Evolutionary conservation across 2,888 invertebrate species (phyloP), one percentile per base, ranked within the genome.

Genomic region (Caenorhabditis drosophilae): DNA sequence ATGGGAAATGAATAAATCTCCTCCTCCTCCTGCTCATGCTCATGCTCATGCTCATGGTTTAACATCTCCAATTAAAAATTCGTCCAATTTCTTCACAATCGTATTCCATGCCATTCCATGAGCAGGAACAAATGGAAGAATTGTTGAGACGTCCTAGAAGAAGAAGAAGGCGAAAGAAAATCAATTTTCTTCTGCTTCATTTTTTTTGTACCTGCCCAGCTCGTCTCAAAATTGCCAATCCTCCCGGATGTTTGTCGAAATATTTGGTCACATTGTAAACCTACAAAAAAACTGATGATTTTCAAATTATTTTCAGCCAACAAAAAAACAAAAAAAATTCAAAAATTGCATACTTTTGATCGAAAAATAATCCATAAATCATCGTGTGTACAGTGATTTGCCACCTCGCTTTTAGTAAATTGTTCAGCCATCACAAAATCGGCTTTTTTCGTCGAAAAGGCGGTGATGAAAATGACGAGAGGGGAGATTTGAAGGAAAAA

Each of bases 231-330:
- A 75, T 75, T n/a, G 75, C 75, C 22, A 52, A 44, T 36, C 75
- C 73, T 20, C 75, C 75, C 0, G 75, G 75, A 50, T 75, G 75
- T 16, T 63, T 31, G 11, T 56, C 46, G 53, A 56, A 70, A 40
- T 73, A 75, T 2, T 61, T 48, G n/a, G 75, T 75, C 72, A 75
- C 71, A 41, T 75, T 57, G 60, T 75, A 73, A 4, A 75, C 75
- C 75, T 73, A 34, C 34, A 60, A 40, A 42, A 35, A 40, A 11
- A 23, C 26, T n/a, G n/a, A n/a, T n/a, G n/a, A n/a, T n/a, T n/a
- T n/a, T n/a, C n/a, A n/a, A n/a, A n/a, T n/a, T n/a, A n/a, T n/a
- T n/a, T n/a, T n/a, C n/a, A n/a, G n/a, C n/a, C n/a, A n/a, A n/a
- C n/a, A n/a, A n/a, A n/a, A n/a, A n/a, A n/a, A 50, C 20, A 42